A percentile compares a stretch with the other conserved stretches of the same genome.
Evolutionary conservation across 2,888 invertebrate species (phyloP).

Genomic region (Anorthoa munda): DNA sequence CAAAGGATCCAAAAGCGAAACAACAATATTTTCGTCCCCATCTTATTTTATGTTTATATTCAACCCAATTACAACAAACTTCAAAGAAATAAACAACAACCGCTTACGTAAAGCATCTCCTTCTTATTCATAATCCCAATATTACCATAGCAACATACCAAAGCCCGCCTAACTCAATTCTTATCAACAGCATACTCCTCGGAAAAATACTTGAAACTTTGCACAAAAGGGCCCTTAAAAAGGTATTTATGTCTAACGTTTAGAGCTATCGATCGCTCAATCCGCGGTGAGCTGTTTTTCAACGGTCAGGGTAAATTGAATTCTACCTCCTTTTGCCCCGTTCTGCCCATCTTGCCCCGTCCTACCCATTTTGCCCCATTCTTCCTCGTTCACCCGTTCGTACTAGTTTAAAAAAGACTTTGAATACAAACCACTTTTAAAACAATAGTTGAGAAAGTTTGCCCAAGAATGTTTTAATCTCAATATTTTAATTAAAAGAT

Average conservation of each 20-base stretch:
- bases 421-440: constrained; percentile 40
- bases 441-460: constrained; percentile 30
- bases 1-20: background rate
- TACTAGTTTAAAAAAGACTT: constrained; percentile 26
- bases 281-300: constrained; percentile 53
- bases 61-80: constrained; percentile 1
- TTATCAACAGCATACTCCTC: constrained; percentile 11
- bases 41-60: constrained; percentile 4
- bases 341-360: background rate
- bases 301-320: constrained; percentile 57
- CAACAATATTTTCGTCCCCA: background rate
- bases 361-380: background rate
- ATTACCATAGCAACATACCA: constrained; percentile 25
- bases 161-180: constrained; percentile 28
- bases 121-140: constrained; percentile 1
- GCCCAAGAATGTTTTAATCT: constrained; percentile 9
- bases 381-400: constrained; percentile 1
- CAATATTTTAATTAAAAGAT: constrained; percentile 23
- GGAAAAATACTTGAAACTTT: constrained; percentile 42
- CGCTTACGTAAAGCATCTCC: background rate
- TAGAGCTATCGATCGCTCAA: constrained; percentile 44
- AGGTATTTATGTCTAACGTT: constrained; percentile 45
- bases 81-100: constrained; percentile 9
- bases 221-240: constrained; percentile 31
- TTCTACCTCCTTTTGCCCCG: constrained; percentile 36